phyloP scores from a whole-genome alignment of 2,797 vertebrate species.

The Poeciliopsis gracilis region DNA sequence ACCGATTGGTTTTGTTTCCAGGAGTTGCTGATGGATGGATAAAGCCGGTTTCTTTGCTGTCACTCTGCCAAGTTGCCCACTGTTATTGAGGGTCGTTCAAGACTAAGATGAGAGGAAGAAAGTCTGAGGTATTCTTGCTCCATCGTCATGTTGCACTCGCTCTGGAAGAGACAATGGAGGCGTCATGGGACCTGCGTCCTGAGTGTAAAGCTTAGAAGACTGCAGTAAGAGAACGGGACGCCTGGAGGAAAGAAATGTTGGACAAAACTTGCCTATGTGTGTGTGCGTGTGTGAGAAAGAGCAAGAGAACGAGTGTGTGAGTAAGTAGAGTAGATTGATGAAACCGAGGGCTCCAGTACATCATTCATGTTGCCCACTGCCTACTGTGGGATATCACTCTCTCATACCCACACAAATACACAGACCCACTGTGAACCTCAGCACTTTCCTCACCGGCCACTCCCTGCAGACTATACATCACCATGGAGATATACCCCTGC shows the following conservation, averaged over 20 bases:
- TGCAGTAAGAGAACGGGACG: constrained; percentile 16
- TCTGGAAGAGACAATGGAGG: constrained; percentile 34
- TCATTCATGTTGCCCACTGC: constrained; percentile 69
- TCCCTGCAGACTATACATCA: constrained; percentile 69
- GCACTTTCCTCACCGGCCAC: constrained; percentile 72
- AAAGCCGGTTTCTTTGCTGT: not conserved
- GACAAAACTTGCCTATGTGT: constrained; percentile 14
- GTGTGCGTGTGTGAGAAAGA: not conserved
- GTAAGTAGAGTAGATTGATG: constrained; percentile 72
- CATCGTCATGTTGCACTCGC: constrained; percentile 32
- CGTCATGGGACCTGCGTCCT: constrained; percentile 10
- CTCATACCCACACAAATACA: constrained; percentile 39
- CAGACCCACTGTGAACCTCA: constrained; percentile 68
- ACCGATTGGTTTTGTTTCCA: not conserved
- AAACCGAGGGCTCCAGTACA: constrained; percentile 66
- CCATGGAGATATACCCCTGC: constrained; percentile 52
- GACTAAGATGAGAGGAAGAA: constrained; percentile 8
- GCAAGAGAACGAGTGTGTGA: not conserved
- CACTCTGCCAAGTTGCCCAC: not conserved
- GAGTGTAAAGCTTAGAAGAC: not conserved
- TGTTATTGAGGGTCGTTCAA: constrained; percentile 18
- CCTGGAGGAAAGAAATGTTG: constrained; percentile 22
- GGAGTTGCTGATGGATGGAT: not conserved
- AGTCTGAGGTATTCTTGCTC: constrained; percentile 16
- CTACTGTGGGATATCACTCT: constrained; percentile 62